phyloP scores from a whole-genome alignment of 2,113 vertebrate genomes.

The Arizona elegans region DNA sequence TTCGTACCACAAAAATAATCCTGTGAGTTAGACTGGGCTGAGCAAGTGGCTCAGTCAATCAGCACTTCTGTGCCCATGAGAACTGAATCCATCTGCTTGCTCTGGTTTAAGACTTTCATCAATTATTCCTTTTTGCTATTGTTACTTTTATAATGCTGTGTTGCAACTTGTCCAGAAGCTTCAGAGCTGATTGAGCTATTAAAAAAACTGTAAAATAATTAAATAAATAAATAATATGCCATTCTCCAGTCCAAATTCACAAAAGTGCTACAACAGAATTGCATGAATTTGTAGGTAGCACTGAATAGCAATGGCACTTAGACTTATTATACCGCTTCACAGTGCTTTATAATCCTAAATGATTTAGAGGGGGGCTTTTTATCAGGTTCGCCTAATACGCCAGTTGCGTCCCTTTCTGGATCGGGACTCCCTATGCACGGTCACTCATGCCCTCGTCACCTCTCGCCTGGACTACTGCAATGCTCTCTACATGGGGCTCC shows the following conservation, averaged over 20 bases:
- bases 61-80: not conserved
- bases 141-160: not conserved
- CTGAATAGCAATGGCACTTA: not conserved
- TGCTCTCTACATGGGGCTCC: too few species aligned
- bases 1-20: not conserved
- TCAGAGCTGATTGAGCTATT: not conserved
- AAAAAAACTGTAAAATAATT: not conserved
- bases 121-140: not conserved
- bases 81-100: not conserved
- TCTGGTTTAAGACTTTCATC: not conserved
- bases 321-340: too few species aligned
- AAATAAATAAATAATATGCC: not conserved
- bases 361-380: too few species aligned
- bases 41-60: not conserved
- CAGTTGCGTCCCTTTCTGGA: too few species aligned
- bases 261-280: not conserved
- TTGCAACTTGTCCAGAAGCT: not conserved
- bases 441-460: too few species aligned
- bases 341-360: too few species aligned
- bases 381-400: too few species aligned
- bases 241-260: not conserved
- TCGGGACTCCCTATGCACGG: too few species aligned
- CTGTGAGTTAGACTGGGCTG: not conserved
- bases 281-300: not conserved
- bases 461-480: too few species aligned